Evolutionary conservation across 2,113 vertebrate species (phyloP), one percentile per base, ranked within the genome.

Genomic region (Laticauda laticaudata): DNA sequence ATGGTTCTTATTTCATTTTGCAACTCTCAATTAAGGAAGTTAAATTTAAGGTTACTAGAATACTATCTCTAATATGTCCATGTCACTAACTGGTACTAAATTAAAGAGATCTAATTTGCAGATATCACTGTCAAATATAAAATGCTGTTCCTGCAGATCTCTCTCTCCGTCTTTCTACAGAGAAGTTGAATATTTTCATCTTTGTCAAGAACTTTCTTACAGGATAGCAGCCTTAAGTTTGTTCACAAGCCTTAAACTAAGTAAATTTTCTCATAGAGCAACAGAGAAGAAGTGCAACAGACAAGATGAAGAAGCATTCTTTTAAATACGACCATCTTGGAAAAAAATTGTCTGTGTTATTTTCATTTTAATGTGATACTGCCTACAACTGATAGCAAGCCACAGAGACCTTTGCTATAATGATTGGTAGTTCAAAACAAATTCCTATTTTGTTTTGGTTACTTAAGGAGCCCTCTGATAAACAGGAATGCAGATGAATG

Each of bases 381-480:
- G 54, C 94, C 93, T 90, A 95, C 93, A 90, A 90, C 90, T 86
- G 94, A 93, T 94, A 95, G 94, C 93, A 98, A 95, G 94, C 75
- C 75, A 81, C 34, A 81, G 34, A 81, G 34, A 81, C 75, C 34
- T 43, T 81, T 81, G 75, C 34, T 81, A 21, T 64, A 92, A 95
- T 91, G 95, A 94, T 26, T 86, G 95, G 94, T 88, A 97, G 96
- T 96, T 96, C 96, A 93, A 94, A 96, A 95, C 91, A 97, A 96
- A 96, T 92, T 95, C 94, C 54, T 20, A 93, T 91, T 95, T 96
- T 96, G 95, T 96, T 95, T 61, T 91, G 96, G 96, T 93, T 96
- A 93, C 93, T 96, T 95, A 94, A 97, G 97, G 94, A 97, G 61
- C 90, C 69, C 90, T 91, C 94, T 97, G 97, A 98, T 97, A 97